Conservation (phyloP, 1,140 invertebrate genomes). For the Pentalonia nigronervosa region DNA sequence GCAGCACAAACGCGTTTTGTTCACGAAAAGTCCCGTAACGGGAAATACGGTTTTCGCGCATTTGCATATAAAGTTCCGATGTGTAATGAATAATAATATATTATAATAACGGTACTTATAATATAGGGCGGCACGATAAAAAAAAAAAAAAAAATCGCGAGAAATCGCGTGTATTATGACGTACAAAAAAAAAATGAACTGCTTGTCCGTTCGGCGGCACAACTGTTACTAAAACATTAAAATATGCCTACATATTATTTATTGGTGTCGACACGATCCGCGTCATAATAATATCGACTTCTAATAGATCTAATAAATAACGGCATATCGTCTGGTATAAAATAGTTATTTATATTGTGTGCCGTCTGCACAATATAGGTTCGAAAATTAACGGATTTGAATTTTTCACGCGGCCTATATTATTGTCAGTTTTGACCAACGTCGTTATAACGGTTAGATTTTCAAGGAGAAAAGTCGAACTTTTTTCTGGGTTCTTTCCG, state of each 20-base stretch:
- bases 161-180: not conserved
- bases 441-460: not conserved
- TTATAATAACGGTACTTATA: no score
- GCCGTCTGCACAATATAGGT: not conserved
- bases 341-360: not conserved
- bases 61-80: not conserved
- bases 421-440: not conserved
- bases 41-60: not conserved
- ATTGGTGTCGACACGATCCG: not conserved
- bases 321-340: no score
- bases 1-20: not conserved
- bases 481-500: not conserved
- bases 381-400: not conserved
- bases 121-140: not conserved
- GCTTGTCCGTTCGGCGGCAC: not conserved
- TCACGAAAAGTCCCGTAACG: not conserved
- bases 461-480: not conserved
- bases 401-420: not conserved
- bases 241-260: not conserved
- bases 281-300: not conserved
- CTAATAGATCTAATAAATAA: not conserved
- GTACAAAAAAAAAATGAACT: not conserved
- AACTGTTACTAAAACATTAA: not conserved
- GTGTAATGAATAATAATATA: not conserved
- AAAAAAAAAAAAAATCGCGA: no score